These are phyloP conservation scores for Lysiphlebus fabarum DNA, from an alignment of 1,140 invertebrate genomes.

Conservation along the genomic window DNA sequence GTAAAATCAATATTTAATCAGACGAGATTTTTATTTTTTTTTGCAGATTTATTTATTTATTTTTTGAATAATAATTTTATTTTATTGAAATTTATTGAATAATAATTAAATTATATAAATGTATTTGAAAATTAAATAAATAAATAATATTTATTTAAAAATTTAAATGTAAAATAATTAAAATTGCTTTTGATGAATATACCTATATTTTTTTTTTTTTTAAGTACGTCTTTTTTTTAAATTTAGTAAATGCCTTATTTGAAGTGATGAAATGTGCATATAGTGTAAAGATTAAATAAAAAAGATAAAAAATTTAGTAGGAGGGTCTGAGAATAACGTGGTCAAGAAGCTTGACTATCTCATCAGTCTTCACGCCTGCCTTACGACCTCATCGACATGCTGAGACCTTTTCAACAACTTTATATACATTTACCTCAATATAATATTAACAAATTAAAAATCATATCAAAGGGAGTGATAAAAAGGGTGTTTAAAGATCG, in stretches of 20 bases:
- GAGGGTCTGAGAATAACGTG: constrained; percentile 22
- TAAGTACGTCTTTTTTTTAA: no score
- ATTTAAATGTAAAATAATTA: no score
- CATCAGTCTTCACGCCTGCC: constrained; percentile 37
- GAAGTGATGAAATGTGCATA: constrained; percentile 11
- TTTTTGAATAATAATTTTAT: no score
- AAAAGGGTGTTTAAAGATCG: constrained; percentile 9
- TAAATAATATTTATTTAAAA: no score
- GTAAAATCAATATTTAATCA: no score
- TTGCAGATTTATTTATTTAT: no score
- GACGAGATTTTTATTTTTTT: no score
- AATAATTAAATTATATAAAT: no score
- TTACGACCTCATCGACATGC: constrained; percentile 23
- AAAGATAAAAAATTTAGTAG: constrained; percentile 25
- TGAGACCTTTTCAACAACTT: neutral
- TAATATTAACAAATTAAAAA: constrained; percentile 5
- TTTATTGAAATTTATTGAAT: no score
- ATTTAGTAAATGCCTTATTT: neutral
- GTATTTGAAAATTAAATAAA: no score
- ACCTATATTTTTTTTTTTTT: no score
- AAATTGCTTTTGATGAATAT: no score
- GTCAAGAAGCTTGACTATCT: constrained; percentile 43
- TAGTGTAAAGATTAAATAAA: constrained; percentile 28
- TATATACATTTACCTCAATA: neutral
- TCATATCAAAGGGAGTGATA: constrained; percentile 5